Conservation (phyloP, 2,888 invertebrate species). For the Dicyrtoma fusca region DNA sequence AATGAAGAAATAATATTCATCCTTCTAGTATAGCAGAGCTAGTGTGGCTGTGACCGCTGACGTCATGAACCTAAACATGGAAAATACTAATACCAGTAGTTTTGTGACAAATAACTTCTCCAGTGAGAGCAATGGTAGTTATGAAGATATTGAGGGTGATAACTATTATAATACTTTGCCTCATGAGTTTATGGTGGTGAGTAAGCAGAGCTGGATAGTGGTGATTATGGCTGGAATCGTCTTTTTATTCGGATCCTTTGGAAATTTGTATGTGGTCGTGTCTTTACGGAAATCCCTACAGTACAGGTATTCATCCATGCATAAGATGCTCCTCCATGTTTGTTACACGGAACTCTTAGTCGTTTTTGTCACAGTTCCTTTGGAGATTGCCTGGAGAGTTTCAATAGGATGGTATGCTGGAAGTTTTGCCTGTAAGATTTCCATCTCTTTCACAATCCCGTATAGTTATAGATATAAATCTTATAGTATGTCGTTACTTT, state of each 20-base stretch:
- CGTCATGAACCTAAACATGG: background rate
- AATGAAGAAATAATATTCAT: too few relatives aligned
- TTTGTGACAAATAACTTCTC: too few relatives aligned
- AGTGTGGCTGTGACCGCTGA: background rate
- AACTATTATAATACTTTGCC: background rate
- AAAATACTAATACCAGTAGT: too few relatives aligned
- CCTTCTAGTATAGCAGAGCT: background rate
- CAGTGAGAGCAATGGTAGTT: background rate
- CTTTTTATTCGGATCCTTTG: constrained; percentile 16
- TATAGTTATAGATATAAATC: background rate
- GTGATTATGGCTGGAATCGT: constrained; percentile 11
- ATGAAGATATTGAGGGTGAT: background rate
- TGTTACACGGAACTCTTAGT: constrained; percentile 23
- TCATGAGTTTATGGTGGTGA: constrained; percentile 10
- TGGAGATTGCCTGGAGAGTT: constrained; percentile 27
- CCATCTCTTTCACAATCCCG: too few relatives aligned
- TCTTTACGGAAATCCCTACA: constrained; percentile 8
- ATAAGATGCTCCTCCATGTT: constrained; percentile 18
- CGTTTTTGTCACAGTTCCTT: constrained; percentile 9
- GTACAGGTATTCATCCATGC: constrained; percentile 19
- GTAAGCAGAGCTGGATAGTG: constrained; percentile 6
- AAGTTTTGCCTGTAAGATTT: constrained; percentile 23
- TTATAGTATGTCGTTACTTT: background rate
- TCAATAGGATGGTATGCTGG: constrained; percentile 32
- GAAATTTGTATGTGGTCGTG: constrained; percentile 15